Base-by-base conservation (phyloP, 1,140 invertebrate genomes). In the Habropoda laboriosa region DNA sequence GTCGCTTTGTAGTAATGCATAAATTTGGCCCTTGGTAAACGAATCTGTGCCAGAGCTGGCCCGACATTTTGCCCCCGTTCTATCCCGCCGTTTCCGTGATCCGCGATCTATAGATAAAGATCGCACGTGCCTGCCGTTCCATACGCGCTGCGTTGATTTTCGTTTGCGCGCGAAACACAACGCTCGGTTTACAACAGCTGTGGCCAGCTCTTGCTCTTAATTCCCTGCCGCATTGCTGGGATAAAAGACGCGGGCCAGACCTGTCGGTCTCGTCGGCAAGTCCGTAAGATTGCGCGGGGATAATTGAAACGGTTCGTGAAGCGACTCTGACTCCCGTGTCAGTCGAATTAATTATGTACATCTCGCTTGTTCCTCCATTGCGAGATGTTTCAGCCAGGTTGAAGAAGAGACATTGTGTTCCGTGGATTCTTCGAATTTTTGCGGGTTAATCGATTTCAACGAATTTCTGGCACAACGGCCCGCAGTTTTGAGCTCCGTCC, bases 31-130 rank as follows among this genome's bases (percentile, higher is more conserved):
- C 58, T 78, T 72, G 77, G 47, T 64, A 51, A 45, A 63, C 38
- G 61, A 64, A 84, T 86, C 81, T 64, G 82, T 85, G 85, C 80
- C 85, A 85, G 79, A 76, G 35, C 55, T 16, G 79, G 27, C 61
- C n/a, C 63, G 51, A 78, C 75, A n/a, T 70, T 38, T 61, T 16
- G 75, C 42, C 32, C 68, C 27, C 45, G 32, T 70, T 47, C 32
- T 35, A 51, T 58, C 66, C 55, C 16, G n/a, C n/a, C 66, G 66
- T 61, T 78, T 61, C 67, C 67, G 67, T 35, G 67, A 72, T 78
- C 57, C 24, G 1, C 12, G 45, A 61, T 70, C 75, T 78, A 78
- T 72, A 61, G 67, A 78, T 78, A 61, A 71, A 61, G 45, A 79
- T 79, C 51, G 76, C 66, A 35, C 74, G 55, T 57, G 64, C 35